Evolutionary conservation across 2,113 vertebrate species (phyloP), one percentile per base, ranked within the genome.

Genomic region (Clarias magur): DNA sequence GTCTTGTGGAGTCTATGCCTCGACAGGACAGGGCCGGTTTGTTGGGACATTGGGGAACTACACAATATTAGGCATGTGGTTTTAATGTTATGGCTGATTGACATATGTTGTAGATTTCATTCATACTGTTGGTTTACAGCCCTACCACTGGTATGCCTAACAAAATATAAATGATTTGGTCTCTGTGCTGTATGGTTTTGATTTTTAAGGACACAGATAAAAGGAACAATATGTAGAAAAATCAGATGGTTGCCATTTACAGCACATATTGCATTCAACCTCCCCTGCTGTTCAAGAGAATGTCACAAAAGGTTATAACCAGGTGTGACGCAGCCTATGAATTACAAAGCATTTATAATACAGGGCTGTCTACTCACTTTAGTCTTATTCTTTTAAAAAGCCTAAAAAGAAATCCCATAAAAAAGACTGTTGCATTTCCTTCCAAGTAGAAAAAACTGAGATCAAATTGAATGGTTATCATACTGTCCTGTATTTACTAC

Each of bases 281-380:
- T 30, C 57, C n/a, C 54, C 54, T 79, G 76, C 53, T 79, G 76
- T 79, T 79, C 3, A 57, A 34, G 53, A 79, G 30, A 79, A 79
- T 30, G n/a, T 79, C 54, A 57, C n/a, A 79, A 79, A 79, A 79
- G 54, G 72, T 48, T 75, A 75, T 75, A 75, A 75, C 19, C 54
- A 56, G n/a, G 76, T 79, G 54, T 79, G 76, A 57, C 1, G 5
- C n/a, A 79, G n/a, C 15, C 48, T 76, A 75, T 54, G 42, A 27
- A 56, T 16, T 78, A 27, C 54, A 59, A 27, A 30, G 16, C n/a
- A 78, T 56, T 56, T 78, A 23, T 78, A 80, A 59, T 30, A 80
- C 27, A 80, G n/a, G 17, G 8, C 27, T 80, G 54, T 80, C 27
- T 59, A 59, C n/a, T 27, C 38, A 59, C 7, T 57, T 15, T 80